Conservation (phyloP, 1,140 invertebrate species). For the Dendrolimus punctatus region DNA sequence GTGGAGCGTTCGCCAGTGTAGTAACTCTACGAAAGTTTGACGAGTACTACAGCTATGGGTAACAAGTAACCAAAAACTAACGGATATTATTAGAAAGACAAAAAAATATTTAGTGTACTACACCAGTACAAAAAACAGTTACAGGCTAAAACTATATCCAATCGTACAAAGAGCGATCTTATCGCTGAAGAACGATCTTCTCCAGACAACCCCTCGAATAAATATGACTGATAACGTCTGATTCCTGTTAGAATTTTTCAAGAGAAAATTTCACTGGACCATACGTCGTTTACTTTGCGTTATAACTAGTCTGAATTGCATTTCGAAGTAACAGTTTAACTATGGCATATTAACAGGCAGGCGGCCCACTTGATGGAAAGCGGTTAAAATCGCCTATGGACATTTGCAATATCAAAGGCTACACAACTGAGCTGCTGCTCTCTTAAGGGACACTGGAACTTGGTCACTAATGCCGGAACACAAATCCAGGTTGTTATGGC, state of each 20-base stretch:
- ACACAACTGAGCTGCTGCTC: no score
- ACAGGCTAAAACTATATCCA: slow-evolving; percentile 1
- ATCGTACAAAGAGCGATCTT: not conserved
- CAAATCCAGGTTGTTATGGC: no score
- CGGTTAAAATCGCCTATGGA: no score
- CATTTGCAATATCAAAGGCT: no score
- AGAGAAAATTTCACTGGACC: not conserved
- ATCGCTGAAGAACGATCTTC: not conserved
- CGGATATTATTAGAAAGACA: slow-evolving; percentile 4
- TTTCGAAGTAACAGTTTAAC: not conserved
- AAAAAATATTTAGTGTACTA: not conserved
- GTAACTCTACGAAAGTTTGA: slow-evolving; percentile 23
- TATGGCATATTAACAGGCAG: no score
- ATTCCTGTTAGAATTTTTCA: not conserved
- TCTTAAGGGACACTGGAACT: no score
- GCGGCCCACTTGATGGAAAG: no score
- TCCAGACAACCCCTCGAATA: not conserved
- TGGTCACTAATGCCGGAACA: no score
- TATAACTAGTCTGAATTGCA: no score
- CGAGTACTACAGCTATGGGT: slow-evolving; percentile 11
- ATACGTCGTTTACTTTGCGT: no score
- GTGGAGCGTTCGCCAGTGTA: slow-evolving; percentile 16
- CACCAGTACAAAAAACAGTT: no score
- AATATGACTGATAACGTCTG: not conserved
- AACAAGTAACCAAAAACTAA: slow-evolving; percentile 12